Conservation (phyloP, 2,797 vertebrate genomes). For the Pteropus rufus region DNA sequence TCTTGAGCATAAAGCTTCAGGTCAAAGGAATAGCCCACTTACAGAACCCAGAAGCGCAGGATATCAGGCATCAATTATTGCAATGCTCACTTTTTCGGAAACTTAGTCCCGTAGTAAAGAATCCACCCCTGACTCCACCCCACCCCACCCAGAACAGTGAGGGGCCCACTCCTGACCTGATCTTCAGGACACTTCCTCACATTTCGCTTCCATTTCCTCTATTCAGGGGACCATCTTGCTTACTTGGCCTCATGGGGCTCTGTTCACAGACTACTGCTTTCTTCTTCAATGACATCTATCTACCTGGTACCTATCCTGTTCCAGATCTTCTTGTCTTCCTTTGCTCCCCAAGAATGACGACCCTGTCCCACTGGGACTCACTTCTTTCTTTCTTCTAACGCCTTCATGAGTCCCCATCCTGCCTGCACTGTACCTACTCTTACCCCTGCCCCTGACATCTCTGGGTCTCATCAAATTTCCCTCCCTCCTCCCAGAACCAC, state of each 20-base stretch:
- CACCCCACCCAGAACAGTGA: background rate
- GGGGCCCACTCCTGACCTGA: background rate
- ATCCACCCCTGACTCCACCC: background rate
- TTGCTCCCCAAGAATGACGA: background rate
- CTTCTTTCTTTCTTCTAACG: background rate
- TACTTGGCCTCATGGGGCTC: background rate
- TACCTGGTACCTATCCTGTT: background rate
- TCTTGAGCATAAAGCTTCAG: background rate
- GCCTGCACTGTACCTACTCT: background rate
- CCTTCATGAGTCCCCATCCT: too few relatives aligned
- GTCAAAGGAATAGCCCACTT: background rate
- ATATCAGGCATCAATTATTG: background rate
- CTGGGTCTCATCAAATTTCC: background rate
- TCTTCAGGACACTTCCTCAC: background rate
- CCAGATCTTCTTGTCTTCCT: background rate
- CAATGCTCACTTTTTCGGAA: background rate
- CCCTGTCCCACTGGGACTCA: background rate
- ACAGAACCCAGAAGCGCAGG: background rate
- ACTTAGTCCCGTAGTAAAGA: background rate
- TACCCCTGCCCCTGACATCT: background rate
- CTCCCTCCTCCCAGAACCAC: background rate
- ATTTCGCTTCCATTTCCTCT: background rate
- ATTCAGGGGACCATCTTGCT: background rate
- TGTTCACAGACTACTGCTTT: background rate
- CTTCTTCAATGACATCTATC: background rate